Conservation (phyloP, 2,888 invertebrate species). For the Tolmerus cingulatus region DNA sequence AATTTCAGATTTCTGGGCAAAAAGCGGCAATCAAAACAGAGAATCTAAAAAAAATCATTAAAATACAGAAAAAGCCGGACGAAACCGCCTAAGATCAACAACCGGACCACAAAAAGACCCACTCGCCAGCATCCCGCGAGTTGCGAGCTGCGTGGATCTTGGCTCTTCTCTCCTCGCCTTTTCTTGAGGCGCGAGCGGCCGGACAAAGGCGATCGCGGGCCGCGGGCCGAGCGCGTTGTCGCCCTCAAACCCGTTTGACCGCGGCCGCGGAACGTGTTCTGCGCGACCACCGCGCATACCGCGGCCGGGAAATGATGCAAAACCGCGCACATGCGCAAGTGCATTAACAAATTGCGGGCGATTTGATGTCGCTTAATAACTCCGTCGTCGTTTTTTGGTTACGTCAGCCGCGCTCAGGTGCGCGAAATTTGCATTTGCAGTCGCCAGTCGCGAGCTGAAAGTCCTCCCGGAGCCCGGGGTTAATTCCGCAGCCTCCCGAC, state of each 20-base stretch:
- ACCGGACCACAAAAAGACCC: constrained; percentile 18
- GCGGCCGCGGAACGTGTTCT: neutral
- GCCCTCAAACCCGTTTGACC: constrained; percentile 21
- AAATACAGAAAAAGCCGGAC: neutral
- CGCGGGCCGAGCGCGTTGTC: neutral
- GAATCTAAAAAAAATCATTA: neutral
- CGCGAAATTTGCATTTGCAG: neutral
- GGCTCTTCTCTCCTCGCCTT: neutral
- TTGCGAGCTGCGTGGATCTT: neutral
- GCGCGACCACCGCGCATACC: neutral
- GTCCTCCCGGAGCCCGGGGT: neutral
- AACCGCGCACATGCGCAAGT: neutral
- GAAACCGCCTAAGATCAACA: constrained; percentile 22
- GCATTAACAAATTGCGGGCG: neutral
- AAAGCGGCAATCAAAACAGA: neutral
- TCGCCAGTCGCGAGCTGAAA: neutral
- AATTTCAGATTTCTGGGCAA: neutral
- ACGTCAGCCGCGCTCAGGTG: neutral
- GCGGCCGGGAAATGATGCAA: neutral
- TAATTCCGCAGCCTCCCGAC: neutral
- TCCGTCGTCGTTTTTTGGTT: neutral
- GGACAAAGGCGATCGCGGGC: neutral
- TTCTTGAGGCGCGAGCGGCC: neutral
- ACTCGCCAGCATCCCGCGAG: neutral
- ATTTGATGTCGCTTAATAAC: neutral